A percentile compares a stretch with the other conserved stretches of the same genome.
Conservation (phyloP, 2,113 vertebrate species). For the Pachycephala philippinensis region DNA sequence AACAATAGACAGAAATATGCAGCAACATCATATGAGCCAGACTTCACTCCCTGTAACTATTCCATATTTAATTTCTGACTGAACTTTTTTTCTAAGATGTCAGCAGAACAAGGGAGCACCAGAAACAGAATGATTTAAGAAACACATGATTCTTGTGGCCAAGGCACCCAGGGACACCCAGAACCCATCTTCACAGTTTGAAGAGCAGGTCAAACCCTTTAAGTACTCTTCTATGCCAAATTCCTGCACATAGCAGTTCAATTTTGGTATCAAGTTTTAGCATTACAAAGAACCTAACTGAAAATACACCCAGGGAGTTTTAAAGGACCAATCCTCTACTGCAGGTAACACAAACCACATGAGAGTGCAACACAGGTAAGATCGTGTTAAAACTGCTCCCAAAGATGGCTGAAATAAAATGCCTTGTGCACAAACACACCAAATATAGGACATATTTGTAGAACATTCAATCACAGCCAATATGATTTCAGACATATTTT, state of each 20-base stretch:
- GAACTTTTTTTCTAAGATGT: neutral
- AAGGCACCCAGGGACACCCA: neutral
- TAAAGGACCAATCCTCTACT: neutral
- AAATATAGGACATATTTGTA: neutral
- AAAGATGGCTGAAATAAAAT: neutral
- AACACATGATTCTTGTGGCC: neutral
- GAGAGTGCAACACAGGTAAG: neutral
- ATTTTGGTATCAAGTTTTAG: neutral
- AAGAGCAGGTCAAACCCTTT: neutral
- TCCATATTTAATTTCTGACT: neutral
- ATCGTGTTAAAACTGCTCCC: neutral
- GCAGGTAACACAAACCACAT: neutral
- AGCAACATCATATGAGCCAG: neutral
- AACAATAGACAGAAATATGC: neutral
- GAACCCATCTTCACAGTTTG: neutral
- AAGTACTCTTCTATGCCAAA: neutral
- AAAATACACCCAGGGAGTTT: neutral
- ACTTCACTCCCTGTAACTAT: neutral
- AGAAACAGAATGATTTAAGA: neutral
- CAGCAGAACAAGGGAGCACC: neutral
- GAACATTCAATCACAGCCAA: slow-evolving; percentile 21
- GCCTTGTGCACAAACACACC: neutral
- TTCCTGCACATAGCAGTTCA: neutral
- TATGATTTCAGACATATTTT: neutral
- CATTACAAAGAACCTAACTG: neutral